Conservation (phyloP, 2,888 invertebrate species). For the Candidula unifasciata region DNA sequence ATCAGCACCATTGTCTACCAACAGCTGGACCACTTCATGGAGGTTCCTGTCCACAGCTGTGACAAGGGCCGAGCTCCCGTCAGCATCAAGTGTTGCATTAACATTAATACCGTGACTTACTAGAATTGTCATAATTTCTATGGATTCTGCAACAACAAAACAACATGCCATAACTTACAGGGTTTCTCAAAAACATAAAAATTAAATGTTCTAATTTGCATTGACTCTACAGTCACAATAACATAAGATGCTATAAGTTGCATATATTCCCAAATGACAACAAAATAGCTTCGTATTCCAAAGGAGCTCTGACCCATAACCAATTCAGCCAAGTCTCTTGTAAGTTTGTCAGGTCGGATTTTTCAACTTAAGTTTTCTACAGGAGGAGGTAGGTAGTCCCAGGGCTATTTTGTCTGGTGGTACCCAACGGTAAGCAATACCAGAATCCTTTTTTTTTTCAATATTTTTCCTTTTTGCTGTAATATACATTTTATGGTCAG, state of each 20-base stretch:
- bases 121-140: conserved; percentile 46
- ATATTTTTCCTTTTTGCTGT: too few species aligned
- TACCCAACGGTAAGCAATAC: too few species aligned
- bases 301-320: too few species aligned
- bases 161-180: background rate
- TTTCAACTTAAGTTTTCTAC: too few species aligned
- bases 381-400: too few species aligned
- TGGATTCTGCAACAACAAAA: conserved; percentile 26
- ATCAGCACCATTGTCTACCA: conserved; percentile 47
- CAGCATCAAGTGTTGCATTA: conserved; percentile 51
- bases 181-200: background rate
- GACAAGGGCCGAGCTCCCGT: conserved; percentile 53
- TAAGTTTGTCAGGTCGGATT: too few species aligned
- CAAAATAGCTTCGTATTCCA: too few species aligned
- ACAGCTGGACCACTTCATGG: conserved; percentile 43
- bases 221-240: background rate
- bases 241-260: background rate
- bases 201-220: background rate
- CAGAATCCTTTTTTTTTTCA: too few species aligned
- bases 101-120: conserved; percentile 42
- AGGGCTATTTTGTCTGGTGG: too few species aligned
- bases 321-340: too few species aligned
- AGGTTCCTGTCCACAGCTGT: conserved; percentile 47
- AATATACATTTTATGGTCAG: too few species aligned
- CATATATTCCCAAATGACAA: background rate